Base-by-base conservation (phyloP, 2,113 vertebrate species). In the Terrapene triunguis region DNA sequence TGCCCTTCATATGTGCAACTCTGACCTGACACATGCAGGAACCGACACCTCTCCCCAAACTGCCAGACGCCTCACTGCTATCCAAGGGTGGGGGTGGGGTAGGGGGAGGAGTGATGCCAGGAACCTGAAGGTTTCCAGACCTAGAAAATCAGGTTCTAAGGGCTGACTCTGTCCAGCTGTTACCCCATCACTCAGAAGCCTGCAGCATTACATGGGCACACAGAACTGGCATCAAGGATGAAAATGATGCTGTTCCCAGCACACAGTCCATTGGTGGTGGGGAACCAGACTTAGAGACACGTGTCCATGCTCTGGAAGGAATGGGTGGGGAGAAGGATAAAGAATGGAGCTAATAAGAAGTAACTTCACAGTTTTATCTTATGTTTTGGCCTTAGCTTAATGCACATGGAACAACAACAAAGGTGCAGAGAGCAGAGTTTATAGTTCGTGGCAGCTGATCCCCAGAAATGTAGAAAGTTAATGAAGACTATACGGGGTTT, bases 301-400 rank as follows among this genome's bases (percentile, higher is more conserved):
- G 13, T 1, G 24, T 54, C 82, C 42, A 86, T 85, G 89, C 48
- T 92, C 47, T 96, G 96, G 92, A 96, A 91, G 94, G 92, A 96
- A 81, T 86, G 79, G 93, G 93, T 54, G 85, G n/a, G 76, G 83
- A 79, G 89, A 50, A 90, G 95, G 95, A 93, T 2, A 47, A 59
- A 96, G 92, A 90, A 94, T 0, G 54, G 89, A 82, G 89, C 76
- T 25, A 55, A 5, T 54, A 84, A 92, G 95, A 69, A 78, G 50
- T 3, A 90, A 51, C 89, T 94, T 80, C 93, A 47, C 84, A 6
- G 4, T 54, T 54, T 3, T 47, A 78, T 82, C 80, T 69, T 93
- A 80, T 87, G 54, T 83, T 10, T 27, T 55, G n/a, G 51, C 55
- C 87, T 90, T 62, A 89, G 12, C 94, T n/a, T 0, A 82, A 76